Percentiles rank a stretch among this genome's conserved stretches.
Conservation (phyloP, 2,888 invertebrate genomes). For the Brachypterus glaber region DNA sequence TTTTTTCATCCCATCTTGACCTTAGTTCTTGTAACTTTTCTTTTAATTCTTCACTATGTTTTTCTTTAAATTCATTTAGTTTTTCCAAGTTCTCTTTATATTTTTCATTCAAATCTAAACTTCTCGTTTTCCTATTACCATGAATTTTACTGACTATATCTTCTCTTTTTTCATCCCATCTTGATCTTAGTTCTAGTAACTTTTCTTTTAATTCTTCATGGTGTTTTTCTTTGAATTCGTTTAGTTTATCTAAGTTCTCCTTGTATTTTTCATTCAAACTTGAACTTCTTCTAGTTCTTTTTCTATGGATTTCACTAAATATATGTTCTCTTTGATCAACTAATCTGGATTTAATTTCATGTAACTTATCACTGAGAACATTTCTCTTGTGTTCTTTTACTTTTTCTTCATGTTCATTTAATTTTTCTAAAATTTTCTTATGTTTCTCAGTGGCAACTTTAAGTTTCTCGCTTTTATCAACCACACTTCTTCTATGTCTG, state of each 20-base stretch:
- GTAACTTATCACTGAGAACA: constrained; percentile 6
- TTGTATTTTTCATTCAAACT: constrained; percentile 4
- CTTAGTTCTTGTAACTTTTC: constrained; percentile 15
- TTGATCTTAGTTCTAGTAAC: constrained; percentile 15
- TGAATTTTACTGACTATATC: no score
- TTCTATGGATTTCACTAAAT: no score
- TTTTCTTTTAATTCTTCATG: constrained; percentile 5
- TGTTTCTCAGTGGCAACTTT: constrained; percentile 3
- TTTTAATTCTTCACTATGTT: neutral
- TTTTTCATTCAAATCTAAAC: constrained; percentile 3
- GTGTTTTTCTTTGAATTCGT: neutral
- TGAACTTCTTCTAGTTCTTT: no score
- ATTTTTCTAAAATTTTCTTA: neutral
- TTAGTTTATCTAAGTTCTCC: neutral
- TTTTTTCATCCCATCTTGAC: constrained; percentile 13
- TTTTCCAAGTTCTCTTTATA: neutral
- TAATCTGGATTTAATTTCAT: constrained; percentile 14
- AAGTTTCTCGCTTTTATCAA: no score
- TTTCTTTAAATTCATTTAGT: neutral
- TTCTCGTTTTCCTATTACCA: no score
- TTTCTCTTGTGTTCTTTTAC: no score
- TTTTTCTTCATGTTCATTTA: neutral
- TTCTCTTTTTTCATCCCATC: no score
- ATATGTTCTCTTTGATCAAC: no score
- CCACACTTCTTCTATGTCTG: no score